These are phyloP conservation scores for Rhynchopsitta pachyrhyncha DNA, from an alignment of 2,113 vertebrate species.

Conservation along the genomic window DNA sequence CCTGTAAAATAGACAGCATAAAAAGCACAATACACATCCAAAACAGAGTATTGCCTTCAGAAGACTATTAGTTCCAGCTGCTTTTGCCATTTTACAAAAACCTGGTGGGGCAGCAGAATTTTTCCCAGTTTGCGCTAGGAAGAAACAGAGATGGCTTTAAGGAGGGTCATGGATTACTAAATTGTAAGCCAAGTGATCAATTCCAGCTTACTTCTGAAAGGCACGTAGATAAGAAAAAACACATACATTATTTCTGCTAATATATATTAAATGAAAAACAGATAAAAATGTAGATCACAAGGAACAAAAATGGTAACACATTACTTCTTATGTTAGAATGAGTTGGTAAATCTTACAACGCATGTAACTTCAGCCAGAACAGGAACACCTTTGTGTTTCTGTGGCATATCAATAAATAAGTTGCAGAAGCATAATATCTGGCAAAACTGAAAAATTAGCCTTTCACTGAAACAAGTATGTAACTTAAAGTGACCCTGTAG, in stretches of 20 bases:
- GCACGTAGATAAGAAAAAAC: not conserved
- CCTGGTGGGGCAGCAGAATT: not conserved
- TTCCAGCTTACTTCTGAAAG: not conserved
- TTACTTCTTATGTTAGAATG: not conserved
- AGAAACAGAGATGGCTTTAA: not conserved
- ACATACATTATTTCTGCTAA: not conserved
- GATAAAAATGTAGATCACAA: not conserved
- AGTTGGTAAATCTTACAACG: not conserved
- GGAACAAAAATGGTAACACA: not conserved
- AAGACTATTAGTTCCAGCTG: not conserved
- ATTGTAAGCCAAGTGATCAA: not conserved
- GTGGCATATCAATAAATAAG: accelerated
- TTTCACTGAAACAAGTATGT: not conserved
- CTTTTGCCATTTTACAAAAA: not conserved
- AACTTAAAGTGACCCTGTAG: not conserved
- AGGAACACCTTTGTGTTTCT: not conserved
- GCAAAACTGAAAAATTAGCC: not conserved
- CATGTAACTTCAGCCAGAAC: not conserved
- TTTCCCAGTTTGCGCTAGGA: not conserved
- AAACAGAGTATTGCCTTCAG: not conserved
- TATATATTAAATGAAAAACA: not conserved
- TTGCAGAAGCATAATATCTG: not conserved
- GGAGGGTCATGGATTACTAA: not conserved
- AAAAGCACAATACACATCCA: not conserved
- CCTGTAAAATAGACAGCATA: not conserved